phyloP scores from a whole-genome alignment of 2,797 vertebrate genomes.

The Limnodromus scolopaceus region DNA sequence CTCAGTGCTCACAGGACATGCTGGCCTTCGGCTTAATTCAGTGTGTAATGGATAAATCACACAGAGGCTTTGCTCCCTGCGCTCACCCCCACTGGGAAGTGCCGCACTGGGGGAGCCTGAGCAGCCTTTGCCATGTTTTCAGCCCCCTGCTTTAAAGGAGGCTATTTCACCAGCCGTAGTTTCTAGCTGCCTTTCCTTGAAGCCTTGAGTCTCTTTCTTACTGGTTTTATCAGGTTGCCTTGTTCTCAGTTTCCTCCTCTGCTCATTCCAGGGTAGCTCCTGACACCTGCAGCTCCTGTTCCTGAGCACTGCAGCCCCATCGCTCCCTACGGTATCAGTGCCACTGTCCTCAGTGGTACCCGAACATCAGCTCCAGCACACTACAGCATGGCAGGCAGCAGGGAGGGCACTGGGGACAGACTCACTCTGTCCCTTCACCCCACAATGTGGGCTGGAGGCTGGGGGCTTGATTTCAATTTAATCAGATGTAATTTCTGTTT shows the following conservation, averaged over 20 bases:
- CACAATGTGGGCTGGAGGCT: fast-evolving
- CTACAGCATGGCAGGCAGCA: fast-evolving
- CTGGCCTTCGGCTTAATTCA: neutral
- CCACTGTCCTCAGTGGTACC: neutral
- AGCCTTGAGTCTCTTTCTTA: neutral
- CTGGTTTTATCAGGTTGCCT: neutral
- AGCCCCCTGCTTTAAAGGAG: neutral
- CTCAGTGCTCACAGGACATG: neutral
- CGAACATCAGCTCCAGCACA: fast-evolving
- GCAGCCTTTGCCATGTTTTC: neutral
- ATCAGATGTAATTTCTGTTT: neutral
- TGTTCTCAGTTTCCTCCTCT: neutral
- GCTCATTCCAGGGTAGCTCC: neutral
- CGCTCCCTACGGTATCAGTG: neutral
- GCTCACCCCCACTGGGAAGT: fast-evolving
- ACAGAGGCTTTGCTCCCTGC: neutral
- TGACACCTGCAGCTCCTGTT: neutral
- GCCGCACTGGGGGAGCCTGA: neutral
- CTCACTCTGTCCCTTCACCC: neutral
- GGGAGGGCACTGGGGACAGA: fast-evolving
- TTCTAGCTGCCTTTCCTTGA: neutral
- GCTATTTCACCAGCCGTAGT: fast-evolving
- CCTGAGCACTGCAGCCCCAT: neutral
- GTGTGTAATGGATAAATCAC: constrained; percentile 23
- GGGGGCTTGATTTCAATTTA: neutral